Evolutionary conservation across 1,140 invertebrate genomes (phyloP), one percentile per base, ranked within the genome.

Genomic region (Cyrtorhinus lividipennis): DNA sequence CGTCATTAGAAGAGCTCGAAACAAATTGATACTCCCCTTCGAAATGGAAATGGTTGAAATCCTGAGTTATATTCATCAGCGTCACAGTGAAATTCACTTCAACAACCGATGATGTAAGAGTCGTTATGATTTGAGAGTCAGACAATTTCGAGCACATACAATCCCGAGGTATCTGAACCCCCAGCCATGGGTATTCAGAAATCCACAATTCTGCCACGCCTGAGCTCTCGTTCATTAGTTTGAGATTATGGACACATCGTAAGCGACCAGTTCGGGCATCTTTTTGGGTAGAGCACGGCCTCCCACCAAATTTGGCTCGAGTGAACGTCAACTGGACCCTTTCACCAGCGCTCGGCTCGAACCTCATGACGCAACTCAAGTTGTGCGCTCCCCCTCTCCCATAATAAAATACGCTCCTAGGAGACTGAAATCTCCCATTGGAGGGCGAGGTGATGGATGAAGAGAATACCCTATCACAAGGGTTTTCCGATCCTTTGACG

Each of bases 1-100:
- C 74, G 0, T 66, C 60, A 1, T 68, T 64, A 2, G 64, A 56
- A 0, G 65, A 18, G 23, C 64, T 66, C 1, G 62, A 48, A 20
- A 69, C 44, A 44, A 71, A 71, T 15, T 68, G 63, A 53, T 70
- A 71, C 57, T 71, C 67, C 0, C 84, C 87, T 69, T 90, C 87
- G 73, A 91, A 91, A 67, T 80, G 81, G 72, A 87, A 90, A 72
- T 88, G 83, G 44, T 81, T 79, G 67, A 86, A 88, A 74, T 90
- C 87, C 72, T 91, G 85, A 10, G 82, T 85, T 24, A 87, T 84
- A 71, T 86, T 86, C 88, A 91, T 90, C 67, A 83, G 79, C 0
- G 80, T 83, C 1, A 90, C 80, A 0, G 79, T 79, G 71, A 90
- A 89, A 67, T 81, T 82, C 0, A 88, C 77, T 70, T 86, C 84